Base-by-base conservation (phyloP, 2,113 vertebrate species). In the Pantherophis guttatus region DNA sequence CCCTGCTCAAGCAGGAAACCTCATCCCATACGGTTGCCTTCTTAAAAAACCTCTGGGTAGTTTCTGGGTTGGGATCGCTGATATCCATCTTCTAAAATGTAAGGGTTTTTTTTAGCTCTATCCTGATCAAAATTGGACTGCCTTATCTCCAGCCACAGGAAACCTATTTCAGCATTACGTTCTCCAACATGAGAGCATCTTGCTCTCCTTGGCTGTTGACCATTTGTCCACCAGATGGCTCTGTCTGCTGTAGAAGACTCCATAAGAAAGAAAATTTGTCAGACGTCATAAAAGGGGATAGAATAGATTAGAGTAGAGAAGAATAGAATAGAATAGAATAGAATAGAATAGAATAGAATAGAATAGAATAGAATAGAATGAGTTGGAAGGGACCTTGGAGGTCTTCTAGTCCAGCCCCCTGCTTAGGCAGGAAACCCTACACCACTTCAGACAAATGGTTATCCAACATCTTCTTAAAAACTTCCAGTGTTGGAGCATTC, bases 231-330 rank as follows among this genome's bases (percentile, higher is more conserved):
- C 90, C 48, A 52, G 21, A 10, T 88, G 86, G 48, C 19, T 6
- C 93, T 75, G 48, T 92, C 15, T 8, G 24, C n/a, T 90, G 33
- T 9, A 10, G n/a, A 89, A 62, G 24, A 11, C 53, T 24, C 65
- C 9, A 9, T 11, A 19, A 39, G 23, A 57, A 48, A 17, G 0
- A 0, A 4, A 88, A 58, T 2, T 50, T 50, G 48, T 50, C 48
- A 50, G 48, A 50, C 3, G 48, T 50, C 48, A 50, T 50, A 50
- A 50, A 50, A 50, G 5, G 39, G 39, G 39, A 44, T 50, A 7
- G 48, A 50, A 50, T 50, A 50, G 48, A 50, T 5, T 7, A 50
- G 48, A 50, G 0, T 7, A 50, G 48, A 50, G 0, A 0, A 50
- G 48, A 50, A 50, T 7, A 50, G 48, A 7, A 50, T 7, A 50